A percentile compares a stretch with the other conserved stretches of the same genome.
Evolutionary conservation across 2,113 vertebrate species (phyloP).

Genomic region (Orthonyx spaldingii): DNA sequence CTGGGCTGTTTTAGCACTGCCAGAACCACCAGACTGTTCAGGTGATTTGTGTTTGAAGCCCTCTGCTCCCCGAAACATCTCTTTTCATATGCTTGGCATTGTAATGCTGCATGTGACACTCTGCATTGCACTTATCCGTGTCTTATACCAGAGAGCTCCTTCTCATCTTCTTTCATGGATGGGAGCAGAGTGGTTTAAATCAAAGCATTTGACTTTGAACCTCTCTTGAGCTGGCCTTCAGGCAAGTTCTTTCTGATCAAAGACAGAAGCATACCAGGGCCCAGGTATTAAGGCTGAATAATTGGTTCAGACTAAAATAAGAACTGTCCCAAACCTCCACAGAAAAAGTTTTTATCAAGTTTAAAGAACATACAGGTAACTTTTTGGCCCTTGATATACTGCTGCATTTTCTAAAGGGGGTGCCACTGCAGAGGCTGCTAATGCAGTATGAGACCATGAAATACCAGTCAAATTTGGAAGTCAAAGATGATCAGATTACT

Average conservation of each 20-base stretch:
- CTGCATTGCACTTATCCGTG: not conserved
- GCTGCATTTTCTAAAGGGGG: not conserved
- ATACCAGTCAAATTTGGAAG: not conserved
- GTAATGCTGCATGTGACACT: not conserved
- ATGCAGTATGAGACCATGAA: not conserved
- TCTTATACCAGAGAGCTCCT: conserved; percentile 28
- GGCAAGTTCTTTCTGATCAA: conserved; percentile 66
- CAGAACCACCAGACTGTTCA: not conserved
- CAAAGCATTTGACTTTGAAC: conserved; percentile 67
- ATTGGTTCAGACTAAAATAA: conserved; percentile 63
- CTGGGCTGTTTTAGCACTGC: not conserved
- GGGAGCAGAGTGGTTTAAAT: conserved; percentile 60
- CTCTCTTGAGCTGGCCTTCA: conserved; percentile 62
- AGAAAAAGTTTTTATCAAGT: conserved; percentile 32
- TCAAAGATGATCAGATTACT: not conserved
- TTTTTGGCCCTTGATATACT: conserved; percentile 15
- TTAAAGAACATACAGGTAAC: not conserved
- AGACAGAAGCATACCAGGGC: conserved; percentile 54
- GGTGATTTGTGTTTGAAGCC: not conserved
- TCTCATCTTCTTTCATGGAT: conserved; percentile 58
- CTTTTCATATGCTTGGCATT: not conserved
- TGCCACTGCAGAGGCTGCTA: not conserved
- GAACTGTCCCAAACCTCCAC: conserved; percentile 50
- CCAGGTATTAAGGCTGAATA: conserved; percentile 57
- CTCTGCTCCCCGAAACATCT: not conserved